Evolutionary conservation across 1,140 invertebrate genomes (phyloP), one percentile per base, ranked within the genome.

Genomic region (Acarapis woodi): DNA sequence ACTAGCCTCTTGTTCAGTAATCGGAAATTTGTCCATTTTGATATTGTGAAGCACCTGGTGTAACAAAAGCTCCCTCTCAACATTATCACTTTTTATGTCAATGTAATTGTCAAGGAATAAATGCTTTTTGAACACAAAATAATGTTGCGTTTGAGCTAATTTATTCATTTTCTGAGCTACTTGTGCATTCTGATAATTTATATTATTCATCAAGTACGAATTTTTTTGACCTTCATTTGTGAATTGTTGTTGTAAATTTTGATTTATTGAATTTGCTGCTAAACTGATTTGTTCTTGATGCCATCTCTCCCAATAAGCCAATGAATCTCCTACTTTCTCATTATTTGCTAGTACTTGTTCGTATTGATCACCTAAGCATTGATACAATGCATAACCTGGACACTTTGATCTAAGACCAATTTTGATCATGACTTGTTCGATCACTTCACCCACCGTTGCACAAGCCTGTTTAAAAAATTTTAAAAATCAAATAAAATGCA

Each of bases 61-160:
- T 56, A 88, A 88, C n/a, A 94, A 53, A 18, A 94, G 58, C 56
- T 93, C 82, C 54, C 88, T 85, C 56, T 93, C 85, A 1, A 90
- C 78, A 0, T 72, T 71, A 57, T 83, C 77, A 37, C 67, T 69
- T n/a, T n/a, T n/a, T 43, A 70, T 58, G 55, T 77, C 77, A 53
- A 80, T 71, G 50, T 66, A 87, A 41, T 67, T 68, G 58, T 71
- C 77, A 46, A 74, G 64, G 59, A 90, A 87, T 33, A 94, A 55
- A 48, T 88, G 80, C 62, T 94, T 94, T 60, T 59, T 60, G 41
- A 61, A 61, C 16, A 58, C 41, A 31, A 61, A 51, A 36, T 49
- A 54, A 35, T 58, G 50, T 34, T 58, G 56, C 35, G 47, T 50
- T 23, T 47, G 44, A n/a, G n/a, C n/a, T n/a, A 26, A 49, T 47